phyloP scores from a whole-genome alignment of 1,140 invertebrate species.

The Trichonephila inaurata region DNA sequence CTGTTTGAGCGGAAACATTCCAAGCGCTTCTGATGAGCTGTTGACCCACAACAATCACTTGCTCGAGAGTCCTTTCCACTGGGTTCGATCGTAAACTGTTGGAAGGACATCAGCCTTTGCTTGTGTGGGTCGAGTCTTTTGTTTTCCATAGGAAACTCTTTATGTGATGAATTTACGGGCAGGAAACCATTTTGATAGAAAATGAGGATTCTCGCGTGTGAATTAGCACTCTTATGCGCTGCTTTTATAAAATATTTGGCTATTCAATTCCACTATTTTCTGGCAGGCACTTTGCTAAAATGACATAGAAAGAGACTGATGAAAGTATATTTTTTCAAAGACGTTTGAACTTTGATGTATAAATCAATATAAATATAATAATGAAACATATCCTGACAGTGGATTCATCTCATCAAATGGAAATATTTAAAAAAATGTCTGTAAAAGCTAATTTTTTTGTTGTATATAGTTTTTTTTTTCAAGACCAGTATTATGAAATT shows the following conservation, averaged over 20 bases:
- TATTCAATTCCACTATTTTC: background rate
- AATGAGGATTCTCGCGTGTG: background rate
- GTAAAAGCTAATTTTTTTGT: too few species aligned
- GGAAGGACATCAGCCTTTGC: constrained; percentile 41
- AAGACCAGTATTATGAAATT: too few species aligned
- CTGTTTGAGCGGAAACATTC: constrained; percentile 63
- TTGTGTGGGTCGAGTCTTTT: constrained; percentile 8
- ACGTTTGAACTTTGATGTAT: background rate
- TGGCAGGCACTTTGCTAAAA: background rate
- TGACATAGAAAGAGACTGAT: background rate
- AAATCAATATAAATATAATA: too few species aligned
- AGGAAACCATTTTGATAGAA: constrained; percentile 24
- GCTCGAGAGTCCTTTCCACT: constrained; percentile 1
- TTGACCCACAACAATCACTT: constrained; percentile 60
- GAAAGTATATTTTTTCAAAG: background rate
- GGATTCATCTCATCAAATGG: too few species aligned
- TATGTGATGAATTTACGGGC: background rate
- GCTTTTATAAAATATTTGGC: background rate
- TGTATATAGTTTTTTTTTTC: too few species aligned
- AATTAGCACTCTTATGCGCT: background rate
- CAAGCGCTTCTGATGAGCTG: constrained; percentile 43
- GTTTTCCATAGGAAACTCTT: constrained; percentile 44
- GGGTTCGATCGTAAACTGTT: constrained; percentile 16
- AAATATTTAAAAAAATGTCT: too few species aligned
- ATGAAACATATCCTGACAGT: too few species aligned